Percentiles rank a stretch among this genome's conserved stretches.
Conservation (phyloP, 2,113 vertebrate species). For the Corythaeola cristata region DNA sequence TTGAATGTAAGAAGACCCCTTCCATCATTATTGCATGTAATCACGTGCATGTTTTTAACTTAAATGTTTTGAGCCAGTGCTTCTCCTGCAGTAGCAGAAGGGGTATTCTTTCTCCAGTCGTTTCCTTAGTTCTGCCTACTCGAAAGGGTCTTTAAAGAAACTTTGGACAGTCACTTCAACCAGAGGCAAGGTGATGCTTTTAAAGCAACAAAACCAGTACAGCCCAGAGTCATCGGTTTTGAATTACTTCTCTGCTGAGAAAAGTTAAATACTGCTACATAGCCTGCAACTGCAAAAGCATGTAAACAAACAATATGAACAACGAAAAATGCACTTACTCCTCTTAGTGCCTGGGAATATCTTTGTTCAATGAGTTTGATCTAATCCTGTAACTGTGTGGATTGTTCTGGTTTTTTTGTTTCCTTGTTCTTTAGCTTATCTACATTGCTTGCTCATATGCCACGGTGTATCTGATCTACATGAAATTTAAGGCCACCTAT, state of each 20-base stretch:
- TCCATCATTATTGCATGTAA: background rate
- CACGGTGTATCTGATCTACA: slow-evolving; percentile 95
- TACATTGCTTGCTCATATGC: slow-evolving; percentile 95
- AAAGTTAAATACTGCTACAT: background rate
- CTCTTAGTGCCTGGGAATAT: background rate
- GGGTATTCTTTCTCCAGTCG: background rate
- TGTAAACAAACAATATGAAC: background rate
- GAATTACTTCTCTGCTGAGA: background rate
- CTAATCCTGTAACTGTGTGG: background rate
- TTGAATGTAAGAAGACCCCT: background rate
- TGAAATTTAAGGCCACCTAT: slow-evolving; percentile 97
- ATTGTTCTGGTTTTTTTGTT: background rate
- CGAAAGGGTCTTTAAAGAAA: background rate
- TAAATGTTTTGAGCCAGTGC: background rate
- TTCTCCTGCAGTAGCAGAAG: background rate
- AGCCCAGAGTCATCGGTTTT: background rate
- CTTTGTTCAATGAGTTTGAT: background rate
- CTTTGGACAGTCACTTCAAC: background rate
- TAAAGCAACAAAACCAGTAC: background rate
- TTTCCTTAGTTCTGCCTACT: background rate
- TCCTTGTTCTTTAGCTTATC: slow-evolving; percentile 81
- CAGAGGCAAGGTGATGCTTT: background rate
- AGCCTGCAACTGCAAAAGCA: background rate
- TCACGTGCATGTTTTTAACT: background rate
- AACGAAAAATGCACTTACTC: background rate